These are phyloP conservation scores for Sitta europaea DNA, from an alignment of 2,113 vertebrate genomes.

Conservation along the genomic window DNA sequence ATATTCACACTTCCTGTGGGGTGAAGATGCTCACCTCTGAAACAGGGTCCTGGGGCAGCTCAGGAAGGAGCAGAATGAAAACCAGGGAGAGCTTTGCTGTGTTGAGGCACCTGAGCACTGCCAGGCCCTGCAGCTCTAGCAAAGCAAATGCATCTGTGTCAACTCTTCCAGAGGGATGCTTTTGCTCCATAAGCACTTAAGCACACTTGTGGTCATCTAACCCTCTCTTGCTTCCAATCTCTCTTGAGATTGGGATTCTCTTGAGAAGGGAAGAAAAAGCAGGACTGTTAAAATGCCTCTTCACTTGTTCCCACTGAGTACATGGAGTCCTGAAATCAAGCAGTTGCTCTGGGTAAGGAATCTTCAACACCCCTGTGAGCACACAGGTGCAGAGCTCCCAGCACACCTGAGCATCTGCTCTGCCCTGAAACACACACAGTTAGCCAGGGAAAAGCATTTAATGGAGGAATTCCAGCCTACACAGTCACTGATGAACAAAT, in stretches of 20 bases:
- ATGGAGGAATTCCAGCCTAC: background rate
- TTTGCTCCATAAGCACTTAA: background rate
- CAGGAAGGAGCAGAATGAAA: background rate
- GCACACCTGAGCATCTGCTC: background rate
- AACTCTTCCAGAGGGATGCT: background rate
- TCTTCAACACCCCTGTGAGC: background rate
- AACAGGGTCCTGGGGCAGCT: background rate
- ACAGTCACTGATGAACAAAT: background rate
- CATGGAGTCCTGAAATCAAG: background rate
- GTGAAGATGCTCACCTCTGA: background rate
- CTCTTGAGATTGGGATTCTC: too few relatives aligned
- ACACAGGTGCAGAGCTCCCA: background rate
- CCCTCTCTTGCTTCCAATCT: background rate
- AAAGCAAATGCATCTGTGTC: background rate
- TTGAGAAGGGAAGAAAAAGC: background rate
- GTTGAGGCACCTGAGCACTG: rapidly evolving
- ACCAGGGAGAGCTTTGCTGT: background rate
- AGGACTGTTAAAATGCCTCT: background rate
- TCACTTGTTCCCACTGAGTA: background rate
- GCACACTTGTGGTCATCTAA: rapidly evolving
- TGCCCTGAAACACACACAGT: background rate
- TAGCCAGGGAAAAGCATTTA: background rate
- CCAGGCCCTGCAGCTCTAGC: background rate
- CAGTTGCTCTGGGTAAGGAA: background rate
- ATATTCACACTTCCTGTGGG: rapidly evolving